Percentiles rank a stretch among this genome's conserved stretches.
Conservation (phyloP, 2,113 vertebrate genomes). For the Rhodinocichla rosea region DNA sequence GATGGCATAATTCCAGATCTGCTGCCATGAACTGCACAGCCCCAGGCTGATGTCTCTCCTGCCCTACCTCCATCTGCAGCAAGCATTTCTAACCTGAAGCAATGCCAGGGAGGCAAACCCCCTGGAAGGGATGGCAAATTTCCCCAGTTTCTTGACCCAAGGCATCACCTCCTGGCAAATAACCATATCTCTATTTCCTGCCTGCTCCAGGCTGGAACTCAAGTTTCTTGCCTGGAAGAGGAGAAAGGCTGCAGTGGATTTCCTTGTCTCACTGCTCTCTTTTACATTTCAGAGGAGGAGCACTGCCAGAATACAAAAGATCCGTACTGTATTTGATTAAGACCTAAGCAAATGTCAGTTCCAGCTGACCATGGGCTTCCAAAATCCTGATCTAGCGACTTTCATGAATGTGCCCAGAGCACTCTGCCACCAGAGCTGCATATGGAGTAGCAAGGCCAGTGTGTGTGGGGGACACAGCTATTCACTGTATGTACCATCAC, state of each 20-base stretch:
- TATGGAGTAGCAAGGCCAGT: fast-evolving
- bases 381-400: not conserved
- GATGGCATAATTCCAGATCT: not conserved
- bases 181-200: not conserved
- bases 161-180: not conserved
- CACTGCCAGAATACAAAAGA: fast-evolving
- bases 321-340: not conserved
- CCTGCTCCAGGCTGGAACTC: not conserved
- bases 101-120: not conserved
- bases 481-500: not conserved
- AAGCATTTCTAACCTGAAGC: not conserved
- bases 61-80: not conserved
- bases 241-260: not conserved
- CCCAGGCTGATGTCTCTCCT: not conserved
- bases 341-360: not conserved
- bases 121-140: not conserved
- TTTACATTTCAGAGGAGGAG: not conserved
- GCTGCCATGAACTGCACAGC: not conserved
- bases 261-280: not conserved
- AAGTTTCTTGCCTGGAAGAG: not conserved
- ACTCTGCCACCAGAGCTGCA: not conserved
- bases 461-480: not conserved
- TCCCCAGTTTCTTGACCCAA: not conserved
- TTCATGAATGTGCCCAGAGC: not conserved
- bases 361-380: not conserved